Percentiles rank a stretch among this genome's conserved stretches.
These are phyloP conservation scores for Octopus sinensis DNA, from an alignment of 1,140 invertebrate species.

Conservation along the genomic window DNA sequence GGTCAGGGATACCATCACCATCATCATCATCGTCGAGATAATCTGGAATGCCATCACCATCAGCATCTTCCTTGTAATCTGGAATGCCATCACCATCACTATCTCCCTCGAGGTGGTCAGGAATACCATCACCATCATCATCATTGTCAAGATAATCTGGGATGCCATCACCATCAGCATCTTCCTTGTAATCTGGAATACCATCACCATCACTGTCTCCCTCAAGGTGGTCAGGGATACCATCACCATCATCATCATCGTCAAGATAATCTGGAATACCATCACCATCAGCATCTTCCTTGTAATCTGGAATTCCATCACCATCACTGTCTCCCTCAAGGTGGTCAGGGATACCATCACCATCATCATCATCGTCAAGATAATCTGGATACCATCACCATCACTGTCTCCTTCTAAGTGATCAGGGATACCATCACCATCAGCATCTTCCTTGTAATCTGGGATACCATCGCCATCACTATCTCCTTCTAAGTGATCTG, in stretches of 20 bases:
- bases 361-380: slow-evolving; percentile 41
- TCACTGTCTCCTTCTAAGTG: slow-evolving; percentile 38
- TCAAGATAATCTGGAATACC: slow-evolving; percentile 39
- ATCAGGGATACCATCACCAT: slow-evolving; percentile 47
- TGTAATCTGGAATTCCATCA: slow-evolving; percentile 41
- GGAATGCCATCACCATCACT: slow-evolving; percentile 41
- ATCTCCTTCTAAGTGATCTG: slow-evolving; percentile 41
- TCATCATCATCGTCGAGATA: slow-evolving; percentile 40
- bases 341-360: slow-evolving; percentile 52
- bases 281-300: slow-evolving; percentile 33
- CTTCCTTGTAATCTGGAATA: slow-evolving; percentile 24
- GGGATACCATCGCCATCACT: slow-evolving; percentile 45
- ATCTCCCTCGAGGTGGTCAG: slow-evolving; percentile 25
- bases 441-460: slow-evolving; percentile 40
- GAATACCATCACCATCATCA: slow-evolving; percentile 45
- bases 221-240: slow-evolving; percentile 34
- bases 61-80: slow-evolving; percentile 38
- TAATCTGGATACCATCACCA: slow-evolving; percentile 45
- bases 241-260: slow-evolving; percentile 37
- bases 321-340: slow-evolving; percentile 33
- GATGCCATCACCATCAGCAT: slow-evolving; percentile 49
- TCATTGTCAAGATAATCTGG: too few relatives aligned
- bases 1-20: slow-evolving; percentile 49
- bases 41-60: slow-evolving; percentile 48
- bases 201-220: slow-evolving; percentile 37